Percentiles rank a stretch among this genome's conserved stretches.
Evolutionary conservation across 1,140 invertebrate species (phyloP).

Genomic region (Venturia canescens): DNA sequence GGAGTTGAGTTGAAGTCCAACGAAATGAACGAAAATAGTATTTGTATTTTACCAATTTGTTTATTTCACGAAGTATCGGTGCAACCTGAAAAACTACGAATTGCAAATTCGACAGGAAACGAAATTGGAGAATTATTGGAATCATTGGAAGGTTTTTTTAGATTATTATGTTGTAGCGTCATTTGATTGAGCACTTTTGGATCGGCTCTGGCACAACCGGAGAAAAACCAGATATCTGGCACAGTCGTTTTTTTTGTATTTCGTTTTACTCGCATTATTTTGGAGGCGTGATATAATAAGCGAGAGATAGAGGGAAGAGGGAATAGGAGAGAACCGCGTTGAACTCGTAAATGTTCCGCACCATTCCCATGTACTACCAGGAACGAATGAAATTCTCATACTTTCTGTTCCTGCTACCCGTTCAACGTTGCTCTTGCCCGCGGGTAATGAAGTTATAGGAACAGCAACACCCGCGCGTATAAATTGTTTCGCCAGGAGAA

Average conservation of each 20-base stretch:
- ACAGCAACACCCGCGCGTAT: background rate
- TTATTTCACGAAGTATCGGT: too few relatives aligned
- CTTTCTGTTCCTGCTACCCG: conserved; percentile 25
- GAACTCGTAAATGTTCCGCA: background rate
- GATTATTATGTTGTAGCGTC: too few relatives aligned
- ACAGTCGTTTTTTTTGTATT: background rate
- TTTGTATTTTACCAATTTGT: too few relatives aligned
- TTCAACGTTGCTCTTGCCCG: conserved; percentile 17
- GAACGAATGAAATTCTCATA: conserved; percentile 41
- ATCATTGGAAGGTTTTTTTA: too few relatives aligned
- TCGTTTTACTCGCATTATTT: conserved; percentile 32
- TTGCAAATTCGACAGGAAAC: too few relatives aligned
- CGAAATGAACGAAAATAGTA: too few relatives aligned
- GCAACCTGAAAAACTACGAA: too few relatives aligned
- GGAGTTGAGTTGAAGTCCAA: too few relatives aligned
- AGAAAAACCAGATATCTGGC: background rate
- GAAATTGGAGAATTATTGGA: too few relatives aligned
- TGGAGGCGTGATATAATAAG: background rate
- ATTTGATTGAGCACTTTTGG: too few relatives aligned
- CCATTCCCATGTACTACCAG: background rate
- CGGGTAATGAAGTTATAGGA: conserved; percentile 43
- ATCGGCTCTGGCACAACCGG: background rate
- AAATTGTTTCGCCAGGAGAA: background rate
- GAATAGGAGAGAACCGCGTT: background rate
- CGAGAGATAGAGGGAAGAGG: background rate